phyloP scores from a whole-genome alignment of 1,140 invertebrate genomes.

The Dendroctonus valens region DNA sequence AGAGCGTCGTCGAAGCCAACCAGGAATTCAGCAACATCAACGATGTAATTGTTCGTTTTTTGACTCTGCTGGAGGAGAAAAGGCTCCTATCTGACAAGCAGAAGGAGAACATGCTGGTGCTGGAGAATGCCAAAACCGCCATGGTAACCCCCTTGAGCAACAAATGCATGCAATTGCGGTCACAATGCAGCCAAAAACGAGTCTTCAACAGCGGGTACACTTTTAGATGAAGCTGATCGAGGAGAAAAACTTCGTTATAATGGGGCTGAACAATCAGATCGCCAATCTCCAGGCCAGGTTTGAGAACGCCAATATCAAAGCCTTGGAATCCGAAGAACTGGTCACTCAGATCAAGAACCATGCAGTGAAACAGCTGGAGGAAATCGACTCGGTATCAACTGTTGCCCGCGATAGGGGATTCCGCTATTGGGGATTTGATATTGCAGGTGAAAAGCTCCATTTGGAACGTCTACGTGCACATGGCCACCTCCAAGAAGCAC shows the following conservation, averaged over 20 bases:
- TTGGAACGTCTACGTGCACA: conserved; percentile 38
- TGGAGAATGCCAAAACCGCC: conserved; percentile 20
- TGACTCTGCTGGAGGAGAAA: conserved; percentile 31
- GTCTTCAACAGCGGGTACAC: background rate
- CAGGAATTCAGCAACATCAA: background rate
- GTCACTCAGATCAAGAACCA: conserved; percentile 37
- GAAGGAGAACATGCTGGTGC: background rate
- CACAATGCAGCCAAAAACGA: background rate
- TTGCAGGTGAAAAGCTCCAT: conserved; percentile 34
- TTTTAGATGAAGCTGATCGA: conserved; percentile 37
- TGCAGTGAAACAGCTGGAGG: conserved; percentile 27
- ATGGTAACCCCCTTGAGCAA: background rate
- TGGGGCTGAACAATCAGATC: conserved; percentile 38
- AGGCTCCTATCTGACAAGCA: conserved; percentile 11
- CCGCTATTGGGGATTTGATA: background rate
- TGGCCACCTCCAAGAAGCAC: conserved; percentile 33
- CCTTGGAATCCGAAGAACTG: conserved; percentile 32
- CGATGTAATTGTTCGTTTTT: background rate
- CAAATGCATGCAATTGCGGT: conserved; percentile 9
- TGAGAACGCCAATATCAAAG: conserved; percentile 36
- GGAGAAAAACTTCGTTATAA: conserved; percentile 37
- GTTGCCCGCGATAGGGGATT: background rate
- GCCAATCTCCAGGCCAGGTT: conserved; percentile 35
- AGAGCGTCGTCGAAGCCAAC: conserved; percentile 27
- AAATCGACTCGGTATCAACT: conserved; percentile 30